Base-by-base conservation (phyloP, 2,888 invertebrate species). In the Sialis lutaria region DNA sequence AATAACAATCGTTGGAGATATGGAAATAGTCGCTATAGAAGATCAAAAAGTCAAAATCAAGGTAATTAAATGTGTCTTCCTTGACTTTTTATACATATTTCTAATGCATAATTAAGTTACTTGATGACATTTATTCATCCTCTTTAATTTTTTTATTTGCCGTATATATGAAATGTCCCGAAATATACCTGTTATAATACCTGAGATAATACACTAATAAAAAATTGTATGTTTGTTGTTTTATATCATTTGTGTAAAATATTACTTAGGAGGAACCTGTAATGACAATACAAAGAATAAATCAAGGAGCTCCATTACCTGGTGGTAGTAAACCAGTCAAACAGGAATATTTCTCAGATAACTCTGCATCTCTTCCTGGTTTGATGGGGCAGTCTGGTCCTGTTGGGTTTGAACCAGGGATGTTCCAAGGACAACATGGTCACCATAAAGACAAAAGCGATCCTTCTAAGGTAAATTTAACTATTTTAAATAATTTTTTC, bases 371-470 rank as follows among this genome's bases (percentile, higher is more conserved):
- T 0, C 63, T 87, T 45, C 84, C 87, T 2, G 87, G 88, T 9
- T 72, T 82, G 6, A 73, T 77, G 54, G 80, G 79, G 5, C 68
- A 68, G 1, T 71, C 73, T 6, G 84, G 84, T 1, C 87, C 86
- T 0, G 71, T 84, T 32, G 85, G 85, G 31, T 87, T 88, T 60
- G 87, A 87, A 56, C 83, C 87, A 0, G 85, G 85, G 47, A 86
- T 87, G 86, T 87, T 88, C 60, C 75, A 75, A 51, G 71, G 70
- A 51, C 74, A 75, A 45, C 42, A 51, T 5, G 53, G 56, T 4
- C 70, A 62, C 53, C 53, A 55, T 39, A 64, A 63, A 53, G 55
- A 72, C 7, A 75, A 76, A 51, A 67, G 68, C 40, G 79, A 78
- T 50, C 61, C 61, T 35, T 55, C 59, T 2, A 79, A 78, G 64